These are phyloP conservation scores for Grus americana DNA, from an alignment of 2,113 vertebrate genomes.

Conservation along the genomic window DNA sequence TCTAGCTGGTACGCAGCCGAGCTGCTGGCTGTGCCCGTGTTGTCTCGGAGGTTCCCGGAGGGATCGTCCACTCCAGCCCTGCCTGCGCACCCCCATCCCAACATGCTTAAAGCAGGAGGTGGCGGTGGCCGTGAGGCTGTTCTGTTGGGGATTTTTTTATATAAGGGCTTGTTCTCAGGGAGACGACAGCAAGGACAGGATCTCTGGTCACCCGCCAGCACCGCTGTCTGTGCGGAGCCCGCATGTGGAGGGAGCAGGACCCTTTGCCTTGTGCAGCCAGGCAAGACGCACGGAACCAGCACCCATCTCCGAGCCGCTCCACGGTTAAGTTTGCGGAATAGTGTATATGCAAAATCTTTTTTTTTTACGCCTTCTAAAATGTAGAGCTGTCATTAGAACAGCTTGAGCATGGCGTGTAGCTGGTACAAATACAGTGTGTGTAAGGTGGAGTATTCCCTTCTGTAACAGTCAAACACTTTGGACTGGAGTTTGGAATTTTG, in stretches of 20 bases:
- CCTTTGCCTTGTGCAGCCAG: not conserved
- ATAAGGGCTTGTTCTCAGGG: accelerated
- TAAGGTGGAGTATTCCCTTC: not conserved
- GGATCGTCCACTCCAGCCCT: not conserved
- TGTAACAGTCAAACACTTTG: constrained; percentile 4
- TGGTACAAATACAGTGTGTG: not conserved
- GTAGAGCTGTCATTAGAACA: not conserved
- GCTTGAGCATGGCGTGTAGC: not conserved
- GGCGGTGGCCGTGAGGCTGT: not conserved
- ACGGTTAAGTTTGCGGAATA: not conserved
- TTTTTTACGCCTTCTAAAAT: not conserved
- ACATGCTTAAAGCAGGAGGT: accelerated
- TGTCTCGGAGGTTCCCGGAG: accelerated
- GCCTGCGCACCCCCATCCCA: not conserved
- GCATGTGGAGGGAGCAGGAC: not conserved
- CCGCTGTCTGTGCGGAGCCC: accelerated
- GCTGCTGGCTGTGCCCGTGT: not conserved
- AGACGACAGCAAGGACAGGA: not conserved
- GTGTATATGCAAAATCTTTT: not conserved
- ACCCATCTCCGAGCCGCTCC: not conserved
- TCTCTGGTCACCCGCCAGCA: not conserved
- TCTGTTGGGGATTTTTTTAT: not conserved
- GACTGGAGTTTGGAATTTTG: constrained; percentile 6
- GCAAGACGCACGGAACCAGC: accelerated
- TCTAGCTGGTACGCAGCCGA: not conserved